Evolutionary conservation across 2,888 invertebrate species (phyloP).

Genomic region (Scaptomyza flava): DNA sequence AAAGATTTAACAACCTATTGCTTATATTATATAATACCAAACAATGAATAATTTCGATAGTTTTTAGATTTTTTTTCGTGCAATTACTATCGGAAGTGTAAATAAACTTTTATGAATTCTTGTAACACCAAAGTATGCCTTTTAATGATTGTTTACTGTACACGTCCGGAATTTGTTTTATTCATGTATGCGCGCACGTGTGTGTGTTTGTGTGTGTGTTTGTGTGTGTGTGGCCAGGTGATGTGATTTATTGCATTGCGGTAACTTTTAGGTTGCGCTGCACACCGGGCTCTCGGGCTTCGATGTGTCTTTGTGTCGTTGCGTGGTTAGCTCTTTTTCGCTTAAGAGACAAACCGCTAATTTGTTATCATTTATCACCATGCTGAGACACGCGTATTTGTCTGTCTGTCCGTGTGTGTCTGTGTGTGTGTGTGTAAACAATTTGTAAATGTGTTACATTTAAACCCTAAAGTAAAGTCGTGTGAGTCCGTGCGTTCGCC

Average conservation of each 20-base stretch:
- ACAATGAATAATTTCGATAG: too few species aligned
- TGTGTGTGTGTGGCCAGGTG: slow-evolving; percentile 58
- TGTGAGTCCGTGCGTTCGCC: slow-evolving; percentile 28
- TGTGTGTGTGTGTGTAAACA: slow-evolving; percentile 70
- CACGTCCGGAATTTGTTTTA: slow-evolving; percentile 20
- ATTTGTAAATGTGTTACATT: slow-evolving; percentile 78
- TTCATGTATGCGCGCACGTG: slow-evolving; percentile 4
- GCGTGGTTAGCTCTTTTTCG: slow-evolving; percentile 52
- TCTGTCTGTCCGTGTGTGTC: slow-evolving; percentile 17
- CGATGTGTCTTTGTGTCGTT: slow-evolving; percentile 24
- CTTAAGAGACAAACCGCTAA: slow-evolving; percentile 66
- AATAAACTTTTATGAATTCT: too few species aligned
- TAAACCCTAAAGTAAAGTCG: slow-evolving; percentile 76
- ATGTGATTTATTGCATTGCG: slow-evolving; percentile 78
- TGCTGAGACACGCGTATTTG: slow-evolving; percentile 47
- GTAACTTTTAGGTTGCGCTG: slow-evolving; percentile 74
- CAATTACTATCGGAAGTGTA: too few species aligned
- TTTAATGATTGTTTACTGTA: slow-evolving; percentile 41
- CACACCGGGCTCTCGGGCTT: neutral
- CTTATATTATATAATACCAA: too few species aligned
- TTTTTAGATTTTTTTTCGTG: too few species aligned
- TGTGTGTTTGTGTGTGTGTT: slow-evolving; percentile 22
- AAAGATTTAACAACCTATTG: too few species aligned
- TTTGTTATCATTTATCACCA: slow-evolving; percentile 80
- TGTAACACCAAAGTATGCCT: neutral